Conservation (phyloP, 2,797 vertebrate species). For the Brachyrhaphis roseni region DNA sequence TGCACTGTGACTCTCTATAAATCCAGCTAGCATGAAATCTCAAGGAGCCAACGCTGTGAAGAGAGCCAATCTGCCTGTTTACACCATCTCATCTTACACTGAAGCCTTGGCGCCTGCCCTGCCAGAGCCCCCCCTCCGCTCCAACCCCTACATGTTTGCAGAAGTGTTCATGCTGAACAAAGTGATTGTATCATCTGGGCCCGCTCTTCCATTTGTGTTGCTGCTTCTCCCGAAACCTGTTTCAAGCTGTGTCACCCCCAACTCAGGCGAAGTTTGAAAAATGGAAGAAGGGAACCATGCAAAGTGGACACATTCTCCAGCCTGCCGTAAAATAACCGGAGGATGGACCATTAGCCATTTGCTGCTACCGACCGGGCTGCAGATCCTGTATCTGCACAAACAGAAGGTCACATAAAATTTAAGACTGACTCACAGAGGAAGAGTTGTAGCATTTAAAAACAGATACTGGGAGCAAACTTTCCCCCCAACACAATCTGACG, state of each 20-base stretch:
- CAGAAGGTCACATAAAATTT: constrained; percentile 72
- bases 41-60: constrained; percentile 60
- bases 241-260: constrained; percentile 74
- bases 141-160: constrained; percentile 64
- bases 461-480: neutral
- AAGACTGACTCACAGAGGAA: constrained; percentile 31
- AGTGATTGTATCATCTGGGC: constrained; percentile 79
- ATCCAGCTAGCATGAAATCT: constrained; percentile 75
- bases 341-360: constrained; percentile 78
- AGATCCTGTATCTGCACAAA: constrained; percentile 71
- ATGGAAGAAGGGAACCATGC: constrained; percentile 79
- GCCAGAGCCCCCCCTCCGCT: constrained; percentile 18
- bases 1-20: constrained; percentile 64
- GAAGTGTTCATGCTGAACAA: constrained; percentile 77
- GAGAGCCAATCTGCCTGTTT: constrained; percentile 74
- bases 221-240: constrained; percentile 65
- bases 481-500: constrained; percentile 26
- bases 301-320: constrained; percentile 80
- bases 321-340: constrained; percentile 79
- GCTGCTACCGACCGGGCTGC: constrained; percentile 61
- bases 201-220: constrained; percentile 71
- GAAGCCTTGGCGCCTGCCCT: constrained; percentile 58
- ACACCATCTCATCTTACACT: constrained; percentile 70
- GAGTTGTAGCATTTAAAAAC: constrained; percentile 24
- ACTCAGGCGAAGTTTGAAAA: constrained; percentile 75